Base-by-base conservation (phyloP, 1,140 invertebrate genomes). In the Bemisia tabaci region DNA sequence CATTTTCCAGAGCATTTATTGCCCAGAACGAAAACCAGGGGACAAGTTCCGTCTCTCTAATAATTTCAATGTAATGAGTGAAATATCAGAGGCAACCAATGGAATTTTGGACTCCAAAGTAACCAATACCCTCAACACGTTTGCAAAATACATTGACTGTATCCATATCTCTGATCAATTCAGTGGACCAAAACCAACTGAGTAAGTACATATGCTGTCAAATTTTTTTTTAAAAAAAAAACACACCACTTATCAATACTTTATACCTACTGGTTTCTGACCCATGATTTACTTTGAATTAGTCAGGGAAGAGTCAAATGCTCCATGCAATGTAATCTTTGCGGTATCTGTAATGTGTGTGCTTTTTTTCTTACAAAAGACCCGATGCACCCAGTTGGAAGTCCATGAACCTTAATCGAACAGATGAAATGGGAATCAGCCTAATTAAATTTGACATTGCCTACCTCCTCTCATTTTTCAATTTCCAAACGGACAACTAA, bases 151-250 rank as follows among this genome's bases (percentile, higher is more conserved):
- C 73, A 85, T 99, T 72, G 95, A 99, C 76, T 98, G 90, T 78
- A 91, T 99, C 77, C 95, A 99, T 79, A 87, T 99, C 73, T 97
- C 94, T 66, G 97, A 99, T 80, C 91, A 97, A 75, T 98, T 88
- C 79, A 90, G 88, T 71, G 91, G 96, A 59, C 83, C 84, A 5
- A 94, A 95, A 77, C 85, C 89, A 74, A 86, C 89, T 74, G 94
- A 97, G 87, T 92, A 80, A 85, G 87, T 82, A 61, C 69, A 26
- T n/a, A n/a, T n/a, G n/a, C n/a, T n/a, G n/a, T n/a, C n/a, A n/a
- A n/a, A n/a, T n/a, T n/a, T n/a, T n/a, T 39, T 66, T 62, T 22
- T 23, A 63, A 2, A 11, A 9, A 63, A 1, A 2, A 63, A 2
- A 63, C n/a, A 9, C 17, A 23, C 2, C 24, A 23, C 21, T 62